Evolutionary conservation across 2,888 invertebrate genomes (phyloP).

Genomic region (Mesorhabditis belari): DNA sequence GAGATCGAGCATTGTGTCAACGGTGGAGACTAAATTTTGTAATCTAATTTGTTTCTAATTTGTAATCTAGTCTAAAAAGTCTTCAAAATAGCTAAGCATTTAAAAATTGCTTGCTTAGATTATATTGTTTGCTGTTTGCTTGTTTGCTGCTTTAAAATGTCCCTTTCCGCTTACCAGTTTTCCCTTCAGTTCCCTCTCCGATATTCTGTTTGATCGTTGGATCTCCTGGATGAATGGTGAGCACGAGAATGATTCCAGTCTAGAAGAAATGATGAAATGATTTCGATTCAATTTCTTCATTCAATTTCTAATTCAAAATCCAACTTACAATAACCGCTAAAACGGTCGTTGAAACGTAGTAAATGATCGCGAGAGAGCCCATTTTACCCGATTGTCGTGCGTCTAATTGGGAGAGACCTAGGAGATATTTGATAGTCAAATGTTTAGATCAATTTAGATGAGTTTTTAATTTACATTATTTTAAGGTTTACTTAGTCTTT

Average conservation of each 20-base stretch:
- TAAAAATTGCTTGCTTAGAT: background rate
- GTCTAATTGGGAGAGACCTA: slow-evolving; percentile 65
- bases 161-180: slow-evolving; percentile 9
- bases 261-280: slow-evolving; percentile 11
- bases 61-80: background rate
- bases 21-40: slow-evolving; percentile 48
- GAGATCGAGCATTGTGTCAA: slow-evolving; percentile 81
- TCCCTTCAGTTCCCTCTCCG: slow-evolving; percentile 43
- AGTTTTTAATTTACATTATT: background rate
- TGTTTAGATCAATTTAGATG: background rate
- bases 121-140: background rate
- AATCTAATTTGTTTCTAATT: background rate
- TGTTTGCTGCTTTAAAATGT: background rate
- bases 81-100: background rate
- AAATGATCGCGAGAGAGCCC: slow-evolving; percentile 63
- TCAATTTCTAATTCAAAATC: background rate
- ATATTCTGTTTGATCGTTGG: slow-evolving; percentile 54
- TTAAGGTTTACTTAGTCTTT: background rate
- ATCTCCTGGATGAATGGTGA: slow-evolving; percentile 65
- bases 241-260: slow-evolving; percentile 63
- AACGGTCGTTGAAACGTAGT: slow-evolving; percentile 66
- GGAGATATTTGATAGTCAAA: slow-evolving; percentile 12
- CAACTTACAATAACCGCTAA: slow-evolving; percentile 61
- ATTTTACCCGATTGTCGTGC: slow-evolving; percentile 65
- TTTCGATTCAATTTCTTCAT: background rate